A percentile compares a stretch with the other conserved stretches of the same genome.
Evolutionary conservation across 2,113 vertebrate species (phyloP).

Genomic region (Albula goreensis): DNA sequence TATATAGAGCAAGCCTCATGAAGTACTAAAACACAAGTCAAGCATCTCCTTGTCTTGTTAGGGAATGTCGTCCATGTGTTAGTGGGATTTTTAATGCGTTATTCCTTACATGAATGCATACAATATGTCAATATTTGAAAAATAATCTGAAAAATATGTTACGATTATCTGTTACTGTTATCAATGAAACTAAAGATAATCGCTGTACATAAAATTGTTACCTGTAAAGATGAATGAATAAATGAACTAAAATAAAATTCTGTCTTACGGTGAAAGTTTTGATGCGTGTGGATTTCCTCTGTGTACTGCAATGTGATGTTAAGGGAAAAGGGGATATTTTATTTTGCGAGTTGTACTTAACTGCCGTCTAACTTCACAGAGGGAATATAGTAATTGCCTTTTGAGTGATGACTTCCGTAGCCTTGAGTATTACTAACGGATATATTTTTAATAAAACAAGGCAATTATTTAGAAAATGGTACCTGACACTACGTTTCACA

Average conservation of each 20-base stretch:
- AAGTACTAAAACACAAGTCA: conserved; percentile 15
- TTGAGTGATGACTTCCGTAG: too few species aligned
- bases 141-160: conserved; percentile 32
- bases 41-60: not conserved
- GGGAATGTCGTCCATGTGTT: conserved; percentile 10
- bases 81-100: not conserved
- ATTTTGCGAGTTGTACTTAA: too few species aligned
- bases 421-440: too few species aligned
- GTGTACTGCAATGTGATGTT: not conserved
- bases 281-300: not conserved
- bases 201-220: conserved; percentile 48
- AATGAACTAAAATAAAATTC: conserved; percentile 11
- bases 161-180: conserved; percentile 17
- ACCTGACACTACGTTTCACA: too few species aligned
- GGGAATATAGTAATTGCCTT: too few species aligned
- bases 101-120: conserved; percentile 14
- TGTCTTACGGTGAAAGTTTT: not conserved
- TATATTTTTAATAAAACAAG: too few species aligned
- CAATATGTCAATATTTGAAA: conserved; percentile 16
- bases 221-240: conserved; percentile 23
- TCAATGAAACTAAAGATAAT: conserved; percentile 28
- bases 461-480: too few species aligned
- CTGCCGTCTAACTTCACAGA: too few species aligned
- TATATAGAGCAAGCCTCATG: conserved; percentile 27
- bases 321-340: too few species aligned